Conservation (phyloP, 2,797 vertebrate species). For the Neosilurus hyrtlii region DNA sequence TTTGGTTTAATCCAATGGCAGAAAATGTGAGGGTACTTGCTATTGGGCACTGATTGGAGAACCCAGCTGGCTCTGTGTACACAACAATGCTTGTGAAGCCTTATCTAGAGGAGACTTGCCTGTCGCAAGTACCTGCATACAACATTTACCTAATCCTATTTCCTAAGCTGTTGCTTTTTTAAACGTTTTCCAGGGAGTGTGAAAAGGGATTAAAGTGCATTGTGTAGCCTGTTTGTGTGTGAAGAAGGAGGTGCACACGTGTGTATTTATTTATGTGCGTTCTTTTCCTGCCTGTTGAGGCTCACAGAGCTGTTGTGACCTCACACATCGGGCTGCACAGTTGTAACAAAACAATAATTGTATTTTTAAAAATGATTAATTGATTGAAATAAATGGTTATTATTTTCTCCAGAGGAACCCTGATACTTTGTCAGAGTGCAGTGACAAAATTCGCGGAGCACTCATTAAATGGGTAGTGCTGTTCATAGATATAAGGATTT, state of each 20-base stretch:
- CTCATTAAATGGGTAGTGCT: constrained; percentile 14
- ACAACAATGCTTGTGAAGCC: constrained; percentile 59
- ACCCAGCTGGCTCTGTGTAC: constrained; percentile 16
- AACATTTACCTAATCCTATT: constrained; percentile 54
- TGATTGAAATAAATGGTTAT: constrained; percentile 23
- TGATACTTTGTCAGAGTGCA: constrained; percentile 10
- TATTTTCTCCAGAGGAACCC: constrained; percentile 11
- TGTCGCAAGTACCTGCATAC: constrained; percentile 66
- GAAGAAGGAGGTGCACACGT: constrained; percentile 8
- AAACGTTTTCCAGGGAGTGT: constrained; percentile 58
- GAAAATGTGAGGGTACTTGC: constrained; percentile 50
- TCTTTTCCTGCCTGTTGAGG: constrained; percentile 18
- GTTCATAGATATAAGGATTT: neutral
- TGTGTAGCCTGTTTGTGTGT: constrained; percentile 23
- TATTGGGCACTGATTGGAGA: constrained; percentile 40
- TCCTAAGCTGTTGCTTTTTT: constrained; percentile 62
- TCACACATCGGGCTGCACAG: constrained; percentile 36
- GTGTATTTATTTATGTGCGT: constrained; percentile 13
- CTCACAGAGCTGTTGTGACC: constrained; percentile 33
- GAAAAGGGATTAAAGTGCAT: constrained; percentile 68
- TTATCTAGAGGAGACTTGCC: constrained; percentile 69
- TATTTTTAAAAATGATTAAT: constrained; percentile 24
- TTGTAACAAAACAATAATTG: constrained; percentile 26
- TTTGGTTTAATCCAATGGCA: constrained; percentile 54
- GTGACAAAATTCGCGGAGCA: neutral